Base-by-base conservation (phyloP, 2,113 vertebrate species). In the Myotis davidii region DNA sequence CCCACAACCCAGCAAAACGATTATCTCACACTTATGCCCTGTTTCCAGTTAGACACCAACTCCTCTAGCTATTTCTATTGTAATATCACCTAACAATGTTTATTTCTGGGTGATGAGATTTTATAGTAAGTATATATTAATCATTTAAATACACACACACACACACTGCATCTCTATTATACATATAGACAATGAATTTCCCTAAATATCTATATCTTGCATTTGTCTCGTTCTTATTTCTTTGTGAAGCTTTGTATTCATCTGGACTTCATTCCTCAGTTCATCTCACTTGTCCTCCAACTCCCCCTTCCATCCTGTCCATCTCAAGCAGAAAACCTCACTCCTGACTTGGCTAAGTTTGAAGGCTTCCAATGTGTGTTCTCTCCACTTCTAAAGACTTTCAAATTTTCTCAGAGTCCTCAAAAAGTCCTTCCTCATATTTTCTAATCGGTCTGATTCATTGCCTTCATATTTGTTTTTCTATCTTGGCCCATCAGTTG, bases 381-480 rank as follows among this genome's bases (percentile, higher is more conserved):
- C 37, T 42, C 37, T 61, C 37, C 37, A 83, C 3, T 93, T 73
- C 23, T 3, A 97, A 54, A 54, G 87, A 82, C 16, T 25, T 13
- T 77, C 42, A 59, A 64, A 59, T 82, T 50, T 89, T 72, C 54
- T 48, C 37, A 65, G n/a, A 88, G 42, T 79, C 7, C 29, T 89
- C 48, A 79, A 73, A 74, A 54, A 86, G 54, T 94, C n/a, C 45
- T 82, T 34, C 37, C n/a, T 70, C 14, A 1, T 48, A 18, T 64
- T 64, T 64, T 83, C 9, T 42, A 74, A 29, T 14, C 18, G 32
- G 50, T 21, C 86, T 90, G 45, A 27, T 84, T 83, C 52, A 77
- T 82, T 72, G 39, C 16, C 54, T 88, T 93, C 85, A 29, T 81
- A 42, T 76, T 9, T 95, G 20, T 69, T 90, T 93, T 89, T 84